Percentiles rank a stretch among this genome's conserved stretches.
These are phyloP conservation scores for Rhorus exstirpatorius DNA, from an alignment of 2,888 invertebrate species.

Conservation along the genomic window DNA sequence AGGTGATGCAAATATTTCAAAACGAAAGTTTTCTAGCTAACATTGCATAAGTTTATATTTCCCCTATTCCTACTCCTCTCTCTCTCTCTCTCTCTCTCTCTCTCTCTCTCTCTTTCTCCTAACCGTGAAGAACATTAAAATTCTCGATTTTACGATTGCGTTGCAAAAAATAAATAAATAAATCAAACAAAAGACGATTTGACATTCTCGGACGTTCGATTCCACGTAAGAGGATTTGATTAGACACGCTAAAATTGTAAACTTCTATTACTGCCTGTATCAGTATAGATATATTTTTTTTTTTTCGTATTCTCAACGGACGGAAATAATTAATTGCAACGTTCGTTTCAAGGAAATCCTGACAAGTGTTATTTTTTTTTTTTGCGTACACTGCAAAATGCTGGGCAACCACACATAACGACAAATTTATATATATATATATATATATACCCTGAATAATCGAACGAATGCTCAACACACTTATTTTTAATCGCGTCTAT, in stretches of 20 bases:
- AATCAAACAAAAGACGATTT: neutral
- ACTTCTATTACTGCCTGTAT: neutral
- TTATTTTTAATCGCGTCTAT: slow-evolving; percentile 30
- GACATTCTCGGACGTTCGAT: slow-evolving; percentile 23
- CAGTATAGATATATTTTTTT: slow-evolving; percentile 12
- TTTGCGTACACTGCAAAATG: slow-evolving; percentile 41
- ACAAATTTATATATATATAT: slow-evolving; percentile 55
- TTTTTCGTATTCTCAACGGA: slow-evolving; percentile 39
- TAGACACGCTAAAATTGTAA: neutral
- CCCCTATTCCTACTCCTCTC: no score
- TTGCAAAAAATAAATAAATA: neutral
- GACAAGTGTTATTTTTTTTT: slow-evolving; percentile 35
- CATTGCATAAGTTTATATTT: no score
- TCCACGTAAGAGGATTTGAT: slow-evolving; percentile 38
- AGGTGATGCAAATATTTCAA: no score
- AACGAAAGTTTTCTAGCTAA: no score
- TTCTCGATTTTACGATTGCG: no score
- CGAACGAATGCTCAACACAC: slow-evolving; percentile 27
- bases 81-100: no score
- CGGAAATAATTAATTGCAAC: slow-evolving; percentile 54
- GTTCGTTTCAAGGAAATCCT: slow-evolving; percentile 54
- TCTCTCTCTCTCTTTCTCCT: no score
- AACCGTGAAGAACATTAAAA: no score
- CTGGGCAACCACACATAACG: slow-evolving; percentile 26
- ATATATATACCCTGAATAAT: slow-evolving; percentile 52